Evolutionary conservation across 2,888 invertebrate species (phyloP).

Genomic region (Lycocerus yunnanus): DNA sequence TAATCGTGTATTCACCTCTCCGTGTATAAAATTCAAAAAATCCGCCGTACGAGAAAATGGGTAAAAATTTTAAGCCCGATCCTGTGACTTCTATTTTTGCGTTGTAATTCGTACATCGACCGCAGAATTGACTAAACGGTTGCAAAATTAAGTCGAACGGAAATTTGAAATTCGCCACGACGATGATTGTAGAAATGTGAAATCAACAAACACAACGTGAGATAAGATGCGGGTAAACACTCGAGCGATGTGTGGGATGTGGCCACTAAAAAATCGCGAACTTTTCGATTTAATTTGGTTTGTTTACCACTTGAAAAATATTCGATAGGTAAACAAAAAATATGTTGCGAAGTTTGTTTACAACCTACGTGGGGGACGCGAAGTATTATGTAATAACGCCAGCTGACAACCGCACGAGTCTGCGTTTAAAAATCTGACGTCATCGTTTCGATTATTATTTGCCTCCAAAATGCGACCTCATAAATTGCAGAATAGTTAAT

Average conservation of each 20-base stretch:
- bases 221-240: not conserved
- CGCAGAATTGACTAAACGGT: not conserved
- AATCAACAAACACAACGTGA: not conserved
- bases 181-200: not conserved
- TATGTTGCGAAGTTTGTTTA: not conserved
- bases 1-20: not conserved
- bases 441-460: not conserved
- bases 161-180: not conserved
- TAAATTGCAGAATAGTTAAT: no score
- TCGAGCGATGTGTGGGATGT: not conserved
- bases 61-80: not conserved
- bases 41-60: not conserved
- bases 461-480: not conserved
- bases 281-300: not conserved
- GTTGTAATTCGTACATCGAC: not conserved
- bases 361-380: not conserved
- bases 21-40: not conserved
- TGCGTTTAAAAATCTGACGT: not conserved
- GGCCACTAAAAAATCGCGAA: not conserved
- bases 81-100: not conserved
- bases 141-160: not conserved
- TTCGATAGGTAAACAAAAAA: not conserved
- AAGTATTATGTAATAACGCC: not conserved
- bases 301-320: not conserved
- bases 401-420: not conserved